phyloP scores from a whole-genome alignment of 2,797 vertebrate genomes.

The Parambassis ranga region DNA sequence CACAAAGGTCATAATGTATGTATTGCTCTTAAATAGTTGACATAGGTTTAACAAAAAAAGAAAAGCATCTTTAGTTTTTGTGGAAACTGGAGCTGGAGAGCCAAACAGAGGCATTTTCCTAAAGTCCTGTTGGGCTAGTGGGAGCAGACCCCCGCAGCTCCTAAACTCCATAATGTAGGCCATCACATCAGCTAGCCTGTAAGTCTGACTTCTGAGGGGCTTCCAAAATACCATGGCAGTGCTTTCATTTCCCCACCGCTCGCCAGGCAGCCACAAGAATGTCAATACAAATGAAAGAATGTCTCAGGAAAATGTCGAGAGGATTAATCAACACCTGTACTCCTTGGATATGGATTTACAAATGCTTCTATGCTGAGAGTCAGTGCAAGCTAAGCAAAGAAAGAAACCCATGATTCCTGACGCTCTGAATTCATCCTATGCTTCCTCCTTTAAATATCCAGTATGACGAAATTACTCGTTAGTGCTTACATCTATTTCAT shows the following conservation, averaged over 20 bases:
- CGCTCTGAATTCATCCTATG: slow-evolving; percentile 29
- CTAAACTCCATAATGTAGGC: slow-evolving; percentile 72
- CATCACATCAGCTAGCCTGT: slow-evolving; percentile 62
- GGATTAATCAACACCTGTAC: slow-evolving; percentile 83
- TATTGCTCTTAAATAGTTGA: neutral
- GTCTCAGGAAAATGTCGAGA: slow-evolving; percentile 77
- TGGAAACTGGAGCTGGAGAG: slow-evolving; percentile 21
- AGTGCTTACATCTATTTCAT: slow-evolving; percentile 45
- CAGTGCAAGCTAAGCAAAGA: slow-evolving; percentile 44
- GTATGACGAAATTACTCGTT: slow-evolving; percentile 42
- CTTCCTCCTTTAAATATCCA: slow-evolving; percentile 33
- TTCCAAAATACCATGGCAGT: slow-evolving; percentile 68
- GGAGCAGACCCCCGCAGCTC: slow-evolving; percentile 59
- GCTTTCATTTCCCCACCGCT: slow-evolving; percentile 61
- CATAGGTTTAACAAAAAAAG: neutral
- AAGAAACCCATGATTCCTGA: slow-evolving; percentile 57
- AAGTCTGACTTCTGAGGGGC: slow-evolving; percentile 62
- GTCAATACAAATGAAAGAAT: slow-evolving; percentile 74
- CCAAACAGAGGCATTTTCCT: slow-evolving; percentile 33
- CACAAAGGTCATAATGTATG: slow-evolving; percentile 10
- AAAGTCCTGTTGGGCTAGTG: slow-evolving; percentile 24
- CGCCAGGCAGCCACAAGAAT: slow-evolving; percentile 64
- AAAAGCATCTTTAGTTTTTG: slow-evolving; percentile 7
- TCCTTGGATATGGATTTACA: slow-evolving; percentile 84
- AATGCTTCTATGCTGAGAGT: slow-evolving; percentile 57